These are phyloP conservation scores for Tor tambroides DNA, from an alignment of 2,113 vertebrate species.

Conservation along the genomic window DNA sequence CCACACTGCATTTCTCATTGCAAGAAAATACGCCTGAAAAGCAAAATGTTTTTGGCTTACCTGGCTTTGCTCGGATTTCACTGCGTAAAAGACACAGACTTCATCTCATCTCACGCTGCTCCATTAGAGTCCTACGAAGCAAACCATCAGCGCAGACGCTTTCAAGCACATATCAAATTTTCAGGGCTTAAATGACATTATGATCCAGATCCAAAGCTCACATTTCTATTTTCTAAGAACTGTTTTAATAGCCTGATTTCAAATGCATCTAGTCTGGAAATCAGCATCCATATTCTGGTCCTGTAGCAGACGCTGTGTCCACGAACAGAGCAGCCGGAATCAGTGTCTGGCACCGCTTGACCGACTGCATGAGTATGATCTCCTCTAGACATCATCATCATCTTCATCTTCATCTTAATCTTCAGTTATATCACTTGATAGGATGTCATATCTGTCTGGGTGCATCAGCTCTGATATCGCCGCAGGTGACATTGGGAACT, in stretches of 20 bases:
- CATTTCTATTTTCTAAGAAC: no score
- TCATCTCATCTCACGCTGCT: conserved; percentile 5
- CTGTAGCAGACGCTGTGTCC: not conserved
- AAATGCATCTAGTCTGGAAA: not conserved
- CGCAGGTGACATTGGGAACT: not conserved
- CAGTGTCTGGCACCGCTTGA: conserved; percentile 18
- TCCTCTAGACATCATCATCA: conserved; percentile 26
- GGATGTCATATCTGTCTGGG: conserved; percentile 14
- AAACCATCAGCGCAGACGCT: not conserved
- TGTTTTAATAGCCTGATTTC: not conserved
- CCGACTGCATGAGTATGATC: conserved; percentile 17
- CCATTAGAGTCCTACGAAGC: conserved; percentile 6
- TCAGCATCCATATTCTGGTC: not conserved
- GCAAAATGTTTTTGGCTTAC: conserved; percentile 16
- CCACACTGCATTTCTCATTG: not conserved
- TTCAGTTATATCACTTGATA: conserved; percentile 12
- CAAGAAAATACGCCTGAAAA: not conserved
- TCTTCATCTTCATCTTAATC: not conserved
- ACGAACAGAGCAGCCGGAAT: conserved; percentile 26
- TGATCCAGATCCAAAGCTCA: not conserved
- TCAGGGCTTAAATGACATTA: not conserved
- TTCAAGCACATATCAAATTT: conserved; percentile 4
- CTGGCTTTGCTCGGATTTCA: conserved; percentile 41
- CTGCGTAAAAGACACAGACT: conserved; percentile 10
- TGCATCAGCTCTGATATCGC: not conserved